Evolutionary conservation across 2,113 vertebrate species (phyloP).

Genomic region (Zingel zingel): DNA sequence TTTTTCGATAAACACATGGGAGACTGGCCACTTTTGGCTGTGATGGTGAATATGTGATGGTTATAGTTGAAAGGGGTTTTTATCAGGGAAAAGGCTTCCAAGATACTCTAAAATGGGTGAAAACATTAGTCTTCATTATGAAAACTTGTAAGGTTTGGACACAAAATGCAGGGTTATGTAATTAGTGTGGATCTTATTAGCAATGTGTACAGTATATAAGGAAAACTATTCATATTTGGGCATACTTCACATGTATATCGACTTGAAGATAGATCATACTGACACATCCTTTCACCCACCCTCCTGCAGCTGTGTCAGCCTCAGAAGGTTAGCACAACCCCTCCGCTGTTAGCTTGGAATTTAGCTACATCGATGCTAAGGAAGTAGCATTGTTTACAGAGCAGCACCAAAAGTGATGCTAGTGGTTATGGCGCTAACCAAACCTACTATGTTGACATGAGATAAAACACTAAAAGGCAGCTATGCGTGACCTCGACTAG

Average conservation of each 20-base stretch:
- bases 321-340: neutral
- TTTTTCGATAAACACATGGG: neutral
- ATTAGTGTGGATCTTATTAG: neutral
- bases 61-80: neutral
- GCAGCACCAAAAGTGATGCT: conserved; percentile 1
- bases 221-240: neutral
- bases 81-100: neutral
- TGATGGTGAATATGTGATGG: neutral
- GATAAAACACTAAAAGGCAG: conserved; percentile 10
- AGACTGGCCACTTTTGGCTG: too few species aligned
- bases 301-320: neutral
- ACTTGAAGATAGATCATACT: neutral
- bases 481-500: conserved; percentile 15
- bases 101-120: neutral
- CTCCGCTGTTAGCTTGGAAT: conserved; percentile 27
- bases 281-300: neutral
- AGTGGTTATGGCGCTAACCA: neutral
- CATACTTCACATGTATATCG: neutral
- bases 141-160: neutral
- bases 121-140: neutral
- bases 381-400: conserved; percentile 65
- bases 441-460: conserved; percentile 25
- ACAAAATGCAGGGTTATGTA: neutral
- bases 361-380: conserved; percentile 68
- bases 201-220: neutral